phyloP scores from a whole-genome alignment of 1,140 invertebrate genomes.

The Trinorchestia longiramus region DNA sequence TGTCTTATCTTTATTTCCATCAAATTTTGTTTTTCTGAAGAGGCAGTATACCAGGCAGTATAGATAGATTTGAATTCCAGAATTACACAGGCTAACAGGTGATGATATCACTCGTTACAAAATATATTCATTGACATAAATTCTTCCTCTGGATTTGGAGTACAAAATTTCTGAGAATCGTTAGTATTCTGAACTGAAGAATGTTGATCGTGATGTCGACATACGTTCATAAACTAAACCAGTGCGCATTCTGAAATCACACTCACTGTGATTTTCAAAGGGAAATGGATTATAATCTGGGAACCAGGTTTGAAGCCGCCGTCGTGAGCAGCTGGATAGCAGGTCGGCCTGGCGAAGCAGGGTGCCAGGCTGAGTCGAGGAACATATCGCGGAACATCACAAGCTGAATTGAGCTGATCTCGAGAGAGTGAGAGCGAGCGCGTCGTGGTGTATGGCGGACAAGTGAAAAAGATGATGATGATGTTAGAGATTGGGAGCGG shows the following conservation, averaged over 20 bases:
- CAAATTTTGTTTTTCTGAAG: too few species aligned
- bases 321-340: not conserved
- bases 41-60: not conserved
- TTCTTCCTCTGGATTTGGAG: not conserved
- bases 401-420: not conserved
- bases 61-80: not conserved
- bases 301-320: not conserved
- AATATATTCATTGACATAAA: not conserved
- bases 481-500: slow-evolving; percentile 30
- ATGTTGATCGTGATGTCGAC: not conserved
- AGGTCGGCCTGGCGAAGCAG: not conserved
- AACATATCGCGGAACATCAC: not conserved
- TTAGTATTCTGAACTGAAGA: not conserved
- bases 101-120: not conserved
- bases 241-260: not conserved
- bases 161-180: not conserved
- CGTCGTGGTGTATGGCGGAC: slow-evolving; percentile 27
- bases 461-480: slow-evolving; percentile 43
- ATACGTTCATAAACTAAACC: not conserved
- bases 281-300: not conserved
- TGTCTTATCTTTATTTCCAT: too few species aligned
- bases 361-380: not conserved
- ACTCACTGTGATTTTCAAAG: not conserved
- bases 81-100: not conserved
- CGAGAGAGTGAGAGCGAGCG: not conserved